These are phyloP conservation scores for Scrobipalpa atriplicella DNA, from an alignment of 2,888 invertebrate genomes.

Conservation along the genomic window DNA sequence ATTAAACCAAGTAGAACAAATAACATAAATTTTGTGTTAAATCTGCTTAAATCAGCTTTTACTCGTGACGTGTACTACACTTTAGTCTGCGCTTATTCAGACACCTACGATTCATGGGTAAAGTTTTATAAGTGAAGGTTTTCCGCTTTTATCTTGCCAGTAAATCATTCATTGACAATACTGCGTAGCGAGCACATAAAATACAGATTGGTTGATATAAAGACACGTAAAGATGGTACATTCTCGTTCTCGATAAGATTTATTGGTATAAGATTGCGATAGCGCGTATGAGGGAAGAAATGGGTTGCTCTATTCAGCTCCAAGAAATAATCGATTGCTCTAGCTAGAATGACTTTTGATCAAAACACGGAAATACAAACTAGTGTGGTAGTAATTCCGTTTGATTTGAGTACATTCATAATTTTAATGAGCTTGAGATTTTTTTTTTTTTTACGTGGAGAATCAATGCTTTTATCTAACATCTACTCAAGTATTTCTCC, in stretches of 20 bases:
- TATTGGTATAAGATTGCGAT: slow-evolving; percentile 1
- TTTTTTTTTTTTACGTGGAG: too few species aligned
- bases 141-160: background rate
- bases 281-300: background rate
- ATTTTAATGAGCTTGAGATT: too few species aligned
- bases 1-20: background rate
- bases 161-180: background rate
- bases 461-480: too few species aligned
- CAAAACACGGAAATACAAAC: too few species aligned
- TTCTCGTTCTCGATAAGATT: background rate
- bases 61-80: background rate
- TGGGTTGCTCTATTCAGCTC: background rate
- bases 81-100: background rate
- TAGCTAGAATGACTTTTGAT: background rate
- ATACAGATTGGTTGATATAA: background rate
- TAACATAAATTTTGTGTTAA: background rate
- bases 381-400: too few species aligned
- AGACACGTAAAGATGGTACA: background rate
- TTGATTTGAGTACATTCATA: too few species aligned
- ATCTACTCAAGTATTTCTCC: too few species aligned
- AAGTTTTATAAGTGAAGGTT: background rate
- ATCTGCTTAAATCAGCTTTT: background rate
- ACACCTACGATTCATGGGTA: background rate
- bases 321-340: background rate
- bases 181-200: background rate